Evolutionary conservation across 2,888 invertebrate species (phyloP).

Genomic region (Muscina levida): DNA sequence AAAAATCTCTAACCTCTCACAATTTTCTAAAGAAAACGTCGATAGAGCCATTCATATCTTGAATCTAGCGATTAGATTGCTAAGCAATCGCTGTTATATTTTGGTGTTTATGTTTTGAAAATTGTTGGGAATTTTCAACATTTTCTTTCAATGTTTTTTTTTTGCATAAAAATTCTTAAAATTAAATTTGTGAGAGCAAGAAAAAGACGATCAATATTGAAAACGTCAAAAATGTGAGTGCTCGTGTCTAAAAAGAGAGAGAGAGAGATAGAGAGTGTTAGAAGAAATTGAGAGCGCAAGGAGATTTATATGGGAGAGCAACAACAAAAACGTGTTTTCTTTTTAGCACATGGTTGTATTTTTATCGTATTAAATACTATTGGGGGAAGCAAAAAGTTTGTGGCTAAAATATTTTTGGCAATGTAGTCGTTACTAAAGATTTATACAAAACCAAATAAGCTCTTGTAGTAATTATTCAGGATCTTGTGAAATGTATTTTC

Average conservation of each 20-base stretch:
- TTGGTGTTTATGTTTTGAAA: conserved; percentile 13
- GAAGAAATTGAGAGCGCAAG: too few relatives aligned
- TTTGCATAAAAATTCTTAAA: conserved; percentile 37
- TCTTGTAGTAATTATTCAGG: too few relatives aligned
- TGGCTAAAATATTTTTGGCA: too few relatives aligned
- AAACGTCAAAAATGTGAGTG: conserved; percentile 52
- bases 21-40: conserved; percentile 19
- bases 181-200: conserved; percentile 22
- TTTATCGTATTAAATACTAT: conserved; percentile 18
- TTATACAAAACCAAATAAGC: too few relatives aligned
- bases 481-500: too few relatives aligned
- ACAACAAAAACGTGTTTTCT: conserved; percentile 58
- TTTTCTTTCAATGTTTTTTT: conserved; percentile 23
- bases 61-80: not conserved
- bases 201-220: conserved; percentile 19
- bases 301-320: conserved; percentile 40
- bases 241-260: too few relatives aligned
- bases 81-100: not conserved
- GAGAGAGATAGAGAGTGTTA: not conserved
- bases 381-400: not conserved
- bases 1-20: conserved; percentile 36
- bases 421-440: too few relatives aligned
- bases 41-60: not conserved
- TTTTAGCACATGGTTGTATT: conserved; percentile 51
- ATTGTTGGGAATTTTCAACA: conserved; percentile 17